phyloP scores from a whole-genome alignment of 2,113 vertebrate species.

The Platycercus adscitus region DNA sequence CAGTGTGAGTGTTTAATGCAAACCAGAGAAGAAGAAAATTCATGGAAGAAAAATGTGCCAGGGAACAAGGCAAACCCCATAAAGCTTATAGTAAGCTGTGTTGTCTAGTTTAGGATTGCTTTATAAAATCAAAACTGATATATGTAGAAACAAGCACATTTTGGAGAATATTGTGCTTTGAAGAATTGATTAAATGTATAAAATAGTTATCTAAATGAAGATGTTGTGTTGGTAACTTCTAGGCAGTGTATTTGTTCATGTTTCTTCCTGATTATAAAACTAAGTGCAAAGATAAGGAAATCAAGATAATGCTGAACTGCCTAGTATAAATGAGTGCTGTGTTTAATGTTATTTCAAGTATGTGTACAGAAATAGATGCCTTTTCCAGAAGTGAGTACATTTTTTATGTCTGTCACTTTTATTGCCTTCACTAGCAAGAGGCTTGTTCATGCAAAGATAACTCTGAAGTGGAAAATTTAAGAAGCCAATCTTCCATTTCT shows the following conservation, averaged over 20 bases:
- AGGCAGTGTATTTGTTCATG: not conserved
- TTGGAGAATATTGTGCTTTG: not conserved
- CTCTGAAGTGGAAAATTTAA: not conserved
- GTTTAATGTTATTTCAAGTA: constrained; percentile 3
- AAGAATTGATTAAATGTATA: not conserved
- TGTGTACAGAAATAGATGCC: constrained; percentile 5
- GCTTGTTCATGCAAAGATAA: not conserved
- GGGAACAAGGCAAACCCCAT: not conserved
- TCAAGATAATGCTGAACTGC: not conserved
- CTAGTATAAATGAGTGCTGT: not conserved
- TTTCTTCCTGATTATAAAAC: not conserved
- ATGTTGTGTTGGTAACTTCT: not conserved
- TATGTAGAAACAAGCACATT: not conserved
- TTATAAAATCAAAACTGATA: not conserved
- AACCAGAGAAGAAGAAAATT: not conserved
- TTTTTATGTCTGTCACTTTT: not conserved
- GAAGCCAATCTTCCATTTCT: not conserved
- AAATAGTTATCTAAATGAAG: not conserved
- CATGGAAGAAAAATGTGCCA: not conserved
- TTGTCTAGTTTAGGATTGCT: not conserved
- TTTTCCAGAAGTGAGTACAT: not conserved
- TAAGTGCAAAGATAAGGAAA: not conserved
- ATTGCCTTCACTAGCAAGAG: not conserved
- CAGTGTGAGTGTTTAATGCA: not conserved
- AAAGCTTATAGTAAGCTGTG: not conserved